Evolutionary conservation across 2,797 vertebrate genomes (phyloP).

Genomic region (Balearica regulorum): DNA sequence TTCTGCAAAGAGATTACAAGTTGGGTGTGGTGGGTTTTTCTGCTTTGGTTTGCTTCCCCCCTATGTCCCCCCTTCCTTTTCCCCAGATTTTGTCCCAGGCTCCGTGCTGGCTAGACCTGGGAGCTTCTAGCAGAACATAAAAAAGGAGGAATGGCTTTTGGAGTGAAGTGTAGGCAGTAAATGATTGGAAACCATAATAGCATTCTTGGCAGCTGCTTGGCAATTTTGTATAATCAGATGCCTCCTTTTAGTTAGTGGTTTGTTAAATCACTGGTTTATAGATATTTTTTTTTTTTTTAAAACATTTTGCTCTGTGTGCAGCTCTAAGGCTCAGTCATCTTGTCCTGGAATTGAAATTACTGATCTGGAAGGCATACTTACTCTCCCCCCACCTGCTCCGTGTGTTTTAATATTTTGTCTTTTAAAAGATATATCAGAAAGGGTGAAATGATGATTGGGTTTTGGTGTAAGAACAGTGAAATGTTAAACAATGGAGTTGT

Average conservation of each 20-base stretch:
- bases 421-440: background rate
- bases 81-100: background rate
- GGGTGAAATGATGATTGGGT: background rate
- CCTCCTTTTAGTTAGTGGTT: slow-evolving; percentile 50
- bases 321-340: background rate
- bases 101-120: background rate
- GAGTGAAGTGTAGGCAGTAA: background rate
- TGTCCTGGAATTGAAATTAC: slow-evolving; percentile 1
- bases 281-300: slow-evolving; percentile 50
- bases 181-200: slow-evolving; percentile 13
- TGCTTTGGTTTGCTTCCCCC: background rate
- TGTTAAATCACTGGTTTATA: slow-evolving; percentile 53
- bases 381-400: background rate
- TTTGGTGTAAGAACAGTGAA: background rate
- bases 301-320: background rate
- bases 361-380: background rate
- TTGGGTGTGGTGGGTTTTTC: background rate
- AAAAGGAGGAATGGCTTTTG: background rate
- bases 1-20: background rate
- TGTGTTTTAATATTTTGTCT: background rate
- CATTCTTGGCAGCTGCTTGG: slow-evolving; percentile 49
- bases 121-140: background rate
- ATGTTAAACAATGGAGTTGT: background rate
- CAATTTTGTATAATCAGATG: slow-evolving; percentile 45
- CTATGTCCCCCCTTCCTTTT: background rate